Evolutionary conservation across 1,140 invertebrate genomes (phyloP), one percentile per base, ranked within the genome.

Genomic region (Octopus sinensis): DNA sequence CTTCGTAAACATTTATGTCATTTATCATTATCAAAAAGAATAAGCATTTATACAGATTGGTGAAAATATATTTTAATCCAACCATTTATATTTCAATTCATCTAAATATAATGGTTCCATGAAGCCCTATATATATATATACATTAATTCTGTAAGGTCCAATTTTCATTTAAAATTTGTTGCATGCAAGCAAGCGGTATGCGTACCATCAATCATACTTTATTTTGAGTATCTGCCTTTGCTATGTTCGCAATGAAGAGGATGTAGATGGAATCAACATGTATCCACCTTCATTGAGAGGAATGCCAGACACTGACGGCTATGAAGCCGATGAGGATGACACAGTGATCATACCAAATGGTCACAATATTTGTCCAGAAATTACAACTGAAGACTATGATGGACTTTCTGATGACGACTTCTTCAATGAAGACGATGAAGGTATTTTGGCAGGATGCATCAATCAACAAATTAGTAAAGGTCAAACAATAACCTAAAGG

Each of bases 241-340:
- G 68, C 68, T 73, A 17, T 73, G 30, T 73, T 73, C 68, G 17
- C 68, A 73, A 73, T 73, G 7, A 73, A 73, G 68, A 73, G 68
- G 68, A 73, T 73, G 30, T 73, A 73, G 68, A 73, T 5, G 9
- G 17, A 23, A 23, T 23, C 17, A 73, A 23, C 68, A 73, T n/a
- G 68, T 43, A 43, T 43, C 30, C 30, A 43, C 30, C 30, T 43
- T 43, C 30, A 43, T 43, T 43, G 30, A 43, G 30, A 43, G 30
- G 30, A 43, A 43, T 43, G 30, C 30, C 30, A 43, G 30, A 43
- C 30, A 43, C 30, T 13, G 68, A 73, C 68, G 68, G 68, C 68
- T 73, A 73, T 23, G 68, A 73, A 13, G 68, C 68, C 68, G 68
- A 73, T 17, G 68, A 73, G 5, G 68, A 73, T 13, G 68, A 73